These are phyloP conservation scores for Congeria kusceri DNA, from an alignment of 2,888 invertebrate species.

Conservation along the genomic window DNA sequence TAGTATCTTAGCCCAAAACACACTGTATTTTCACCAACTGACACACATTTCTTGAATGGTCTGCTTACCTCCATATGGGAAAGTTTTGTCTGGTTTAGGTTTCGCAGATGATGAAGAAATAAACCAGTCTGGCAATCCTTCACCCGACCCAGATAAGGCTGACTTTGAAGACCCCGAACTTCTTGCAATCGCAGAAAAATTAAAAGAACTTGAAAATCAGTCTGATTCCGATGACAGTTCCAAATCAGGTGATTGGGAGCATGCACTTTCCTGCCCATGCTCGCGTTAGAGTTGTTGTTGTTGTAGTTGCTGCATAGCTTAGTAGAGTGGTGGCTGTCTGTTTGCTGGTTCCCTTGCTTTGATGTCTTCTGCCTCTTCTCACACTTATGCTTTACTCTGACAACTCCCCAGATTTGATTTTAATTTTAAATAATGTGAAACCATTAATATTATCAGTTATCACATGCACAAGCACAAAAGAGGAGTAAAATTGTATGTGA, in stretches of 20 bases:
- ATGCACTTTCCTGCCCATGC: slow-evolving; percentile 5
- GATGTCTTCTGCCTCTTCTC: no score
- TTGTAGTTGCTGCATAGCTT: slow-evolving; percentile 15
- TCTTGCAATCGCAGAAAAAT: slow-evolving; percentile 75
- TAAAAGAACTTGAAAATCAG: slow-evolving; percentile 72
- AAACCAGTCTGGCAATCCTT: slow-evolving; percentile 56
- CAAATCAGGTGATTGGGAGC: slow-evolving; percentile 70
- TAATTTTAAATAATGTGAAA: no score
- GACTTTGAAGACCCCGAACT: slow-evolving; percentile 77
- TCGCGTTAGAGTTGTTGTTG: slow-evolving; percentile 21
- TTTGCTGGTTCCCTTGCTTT: neutral
- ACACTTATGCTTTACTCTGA: no score
- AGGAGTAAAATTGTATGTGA: no score
- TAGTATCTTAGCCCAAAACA: no score
- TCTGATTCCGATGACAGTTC: slow-evolving; percentile 70
- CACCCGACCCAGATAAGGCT: slow-evolving; percentile 70
- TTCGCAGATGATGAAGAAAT: slow-evolving; percentile 74
- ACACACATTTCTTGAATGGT: no score
- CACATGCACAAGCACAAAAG: no score
- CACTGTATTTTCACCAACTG: no score
- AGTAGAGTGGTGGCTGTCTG: neutral
- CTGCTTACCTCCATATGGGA: no score
- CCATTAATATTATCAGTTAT: no score
- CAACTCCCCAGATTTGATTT: no score
- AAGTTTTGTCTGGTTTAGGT: slow-evolving; percentile 61